Evolutionary conservation across 2,888 invertebrate genomes (phyloP).

Genomic region (Troides aeacus): DNA sequence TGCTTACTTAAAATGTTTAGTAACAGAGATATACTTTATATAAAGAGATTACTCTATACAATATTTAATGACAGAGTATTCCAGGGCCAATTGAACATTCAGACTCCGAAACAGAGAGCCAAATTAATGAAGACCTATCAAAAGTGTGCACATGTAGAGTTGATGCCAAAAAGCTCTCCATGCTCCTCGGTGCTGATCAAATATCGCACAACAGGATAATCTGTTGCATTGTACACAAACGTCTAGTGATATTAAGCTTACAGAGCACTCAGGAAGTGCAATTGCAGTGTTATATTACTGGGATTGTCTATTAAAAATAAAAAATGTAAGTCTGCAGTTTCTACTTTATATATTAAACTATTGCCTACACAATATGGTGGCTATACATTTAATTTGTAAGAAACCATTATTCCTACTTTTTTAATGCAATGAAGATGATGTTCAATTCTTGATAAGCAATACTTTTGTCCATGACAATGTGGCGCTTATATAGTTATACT

Average conservation of each 20-base stretch:
- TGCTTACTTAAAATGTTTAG: too few species aligned
- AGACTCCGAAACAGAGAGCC: constrained; percentile 68
- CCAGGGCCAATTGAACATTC: constrained; percentile 72
- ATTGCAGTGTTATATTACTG: constrained; percentile 90
- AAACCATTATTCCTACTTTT: too few species aligned
- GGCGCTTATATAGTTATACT: too few species aligned
- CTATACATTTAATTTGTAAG: too few species aligned
- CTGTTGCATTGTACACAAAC: constrained; percentile 88
- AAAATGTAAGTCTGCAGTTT: background rate
- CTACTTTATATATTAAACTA: too few species aligned
- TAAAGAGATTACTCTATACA: too few species aligned
- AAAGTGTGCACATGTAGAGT: constrained; percentile 79
- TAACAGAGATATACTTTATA: too few species aligned
- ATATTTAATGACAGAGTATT: constrained; percentile 30
- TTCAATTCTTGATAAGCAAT: too few species aligned
- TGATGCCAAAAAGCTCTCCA: constrained; percentile 88
- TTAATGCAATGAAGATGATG: too few species aligned
- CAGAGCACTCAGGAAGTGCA: constrained; percentile 86
- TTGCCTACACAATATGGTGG: too few species aligned
- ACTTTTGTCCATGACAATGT: too few species aligned
- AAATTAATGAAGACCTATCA: constrained; percentile 63
- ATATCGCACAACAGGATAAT: constrained; percentile 85
- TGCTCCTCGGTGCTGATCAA: constrained; percentile 89
- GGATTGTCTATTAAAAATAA: constrained; percentile 72
- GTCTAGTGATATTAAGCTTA: constrained; percentile 86